Evolutionary conservation across 2,888 invertebrate species (phyloP), one percentile per base, ranked within the genome.

Genomic region (Syrphus vitripennis): DNA sequence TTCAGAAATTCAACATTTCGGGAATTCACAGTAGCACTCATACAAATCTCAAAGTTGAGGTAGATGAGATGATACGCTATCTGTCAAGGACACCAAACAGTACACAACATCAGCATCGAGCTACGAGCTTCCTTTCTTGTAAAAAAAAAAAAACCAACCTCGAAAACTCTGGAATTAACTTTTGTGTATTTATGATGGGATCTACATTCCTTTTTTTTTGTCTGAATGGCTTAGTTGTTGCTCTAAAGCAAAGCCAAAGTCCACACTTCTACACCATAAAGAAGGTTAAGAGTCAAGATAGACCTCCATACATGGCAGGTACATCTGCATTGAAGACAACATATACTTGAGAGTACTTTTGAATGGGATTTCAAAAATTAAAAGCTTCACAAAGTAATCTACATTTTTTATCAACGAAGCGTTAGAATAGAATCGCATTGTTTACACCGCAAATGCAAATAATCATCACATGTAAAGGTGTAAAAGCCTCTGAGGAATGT

Each of bases 381-480:
- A 83, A 83, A 83, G 74, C 75, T 59, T 80, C 37, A 75, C 79
- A 79, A 70, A 79, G 70, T 83, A 75, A 83, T 83, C 75, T 75
- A 63, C 57, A 79, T 83, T 75, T 75, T 71, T 75, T 70, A 83
- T 70, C 70, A 65, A 65, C 63, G 19, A 29, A 65, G 48, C 59
- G 70, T 70, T 42, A 50, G 75, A 75, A 80, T 42, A 50, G 75
- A 75, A 80, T 70, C 75, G 50, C 79, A 65, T 70, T 79, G 83
- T 80, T 75, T 83, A 45, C 29, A 70, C 80, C 65, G 63, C 55
- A 75, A 70, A 61, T 48, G 79, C 57, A 77, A 50, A 63, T 29
- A 61, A 26, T 45, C 50, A 53, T 14, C 61, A 24, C 42, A 45
- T 65, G 63, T 26, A 45, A 45, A 65, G 63, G 63, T 65, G 45